Conservation (phyloP, 2,888 invertebrate genomes). For the Colletes collaris region DNA sequence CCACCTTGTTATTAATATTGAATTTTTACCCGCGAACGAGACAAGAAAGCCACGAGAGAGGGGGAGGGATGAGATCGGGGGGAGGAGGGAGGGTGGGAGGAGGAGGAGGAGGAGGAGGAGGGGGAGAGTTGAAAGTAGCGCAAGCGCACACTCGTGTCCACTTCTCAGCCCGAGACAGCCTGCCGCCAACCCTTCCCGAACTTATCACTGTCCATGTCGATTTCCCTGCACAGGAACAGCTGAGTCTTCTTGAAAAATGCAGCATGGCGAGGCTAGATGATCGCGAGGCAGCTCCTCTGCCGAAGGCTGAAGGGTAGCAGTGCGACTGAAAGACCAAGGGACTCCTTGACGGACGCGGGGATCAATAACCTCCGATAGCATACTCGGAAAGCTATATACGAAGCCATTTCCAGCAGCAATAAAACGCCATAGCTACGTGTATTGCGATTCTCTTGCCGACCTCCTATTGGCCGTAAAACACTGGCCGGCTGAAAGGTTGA, state of each 20-base stretch:
- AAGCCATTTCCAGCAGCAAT: slow-evolving; percentile 82
- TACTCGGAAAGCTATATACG: slow-evolving; percentile 80
- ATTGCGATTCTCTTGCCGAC: slow-evolving; percentile 81
- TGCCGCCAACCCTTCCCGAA: slow-evolving; percentile 22
- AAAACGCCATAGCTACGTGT: slow-evolving; percentile 82
- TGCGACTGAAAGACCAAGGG: slow-evolving; percentile 79
- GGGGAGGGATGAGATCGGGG: neutral
- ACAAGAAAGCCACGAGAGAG: slow-evolving; percentile 32
- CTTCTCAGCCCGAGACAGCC: slow-evolving; percentile 14
- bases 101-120: no score
- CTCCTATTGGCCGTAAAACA: slow-evolving; percentile 82
- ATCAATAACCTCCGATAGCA: slow-evolving; percentile 83
- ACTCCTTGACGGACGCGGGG: slow-evolving; percentile 83
- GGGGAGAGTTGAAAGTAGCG: slow-evolving; percentile 6
- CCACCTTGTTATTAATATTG: slow-evolving; percentile 91
- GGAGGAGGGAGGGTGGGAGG: neutral
- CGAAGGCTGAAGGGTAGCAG: slow-evolving; percentile 63
- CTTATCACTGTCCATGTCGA: slow-evolving; percentile 26
- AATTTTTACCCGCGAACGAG: slow-evolving; percentile 85
- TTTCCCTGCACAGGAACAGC: slow-evolving; percentile 19
- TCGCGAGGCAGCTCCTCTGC: slow-evolving; percentile 41
- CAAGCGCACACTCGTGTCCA: slow-evolving; percentile 38
- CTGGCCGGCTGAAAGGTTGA: slow-evolving; percentile 81
- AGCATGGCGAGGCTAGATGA: slow-evolving; percentile 38
- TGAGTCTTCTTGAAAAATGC: slow-evolving; percentile 46